These are phyloP conservation scores for Hyaena hyaena DNA, from an alignment of 2,113 vertebrate species.

Conservation along the genomic window DNA sequence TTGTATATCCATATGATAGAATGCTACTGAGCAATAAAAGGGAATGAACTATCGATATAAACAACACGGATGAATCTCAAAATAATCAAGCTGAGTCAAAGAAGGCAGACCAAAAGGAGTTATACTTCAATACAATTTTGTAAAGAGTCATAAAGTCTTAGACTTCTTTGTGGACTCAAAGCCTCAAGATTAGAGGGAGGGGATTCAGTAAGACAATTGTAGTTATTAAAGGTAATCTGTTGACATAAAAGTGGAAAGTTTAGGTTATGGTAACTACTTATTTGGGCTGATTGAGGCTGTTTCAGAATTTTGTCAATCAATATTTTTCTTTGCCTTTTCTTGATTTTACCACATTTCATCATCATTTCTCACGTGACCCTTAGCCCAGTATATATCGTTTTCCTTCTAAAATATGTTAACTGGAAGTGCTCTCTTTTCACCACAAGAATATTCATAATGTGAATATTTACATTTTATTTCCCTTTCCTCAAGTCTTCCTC, in stretches of 20 bases:
- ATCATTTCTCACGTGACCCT: background rate
- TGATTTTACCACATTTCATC: background rate
- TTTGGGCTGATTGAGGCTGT: background rate
- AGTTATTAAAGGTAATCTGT: slow-evolving; percentile 10
- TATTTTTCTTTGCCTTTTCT: slow-evolving; percentile 15
- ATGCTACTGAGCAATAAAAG: background rate
- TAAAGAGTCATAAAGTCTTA: background rate
- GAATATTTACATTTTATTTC: background rate
- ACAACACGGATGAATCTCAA: background rate
- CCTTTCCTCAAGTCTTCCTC: background rate
- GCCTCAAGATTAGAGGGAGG: background rate
- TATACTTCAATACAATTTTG: background rate
- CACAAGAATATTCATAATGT: background rate
- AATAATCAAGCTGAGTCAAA: background rate
- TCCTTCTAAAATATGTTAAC: background rate
- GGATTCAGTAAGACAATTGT: background rate
- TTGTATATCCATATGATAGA: background rate
- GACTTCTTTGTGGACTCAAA: background rate
- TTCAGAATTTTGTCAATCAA: slow-evolving; percentile 27
- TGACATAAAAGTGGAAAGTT: slow-evolving; percentile 16
- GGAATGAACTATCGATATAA: background rate
- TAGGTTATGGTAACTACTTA: slow-evolving; percentile 39
- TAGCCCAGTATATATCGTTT: background rate
- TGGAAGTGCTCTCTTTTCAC: background rate
- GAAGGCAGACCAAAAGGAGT: background rate